phyloP scores from a whole-genome alignment of 2,797 vertebrate species.

The Hippocampus kuda region DNA sequence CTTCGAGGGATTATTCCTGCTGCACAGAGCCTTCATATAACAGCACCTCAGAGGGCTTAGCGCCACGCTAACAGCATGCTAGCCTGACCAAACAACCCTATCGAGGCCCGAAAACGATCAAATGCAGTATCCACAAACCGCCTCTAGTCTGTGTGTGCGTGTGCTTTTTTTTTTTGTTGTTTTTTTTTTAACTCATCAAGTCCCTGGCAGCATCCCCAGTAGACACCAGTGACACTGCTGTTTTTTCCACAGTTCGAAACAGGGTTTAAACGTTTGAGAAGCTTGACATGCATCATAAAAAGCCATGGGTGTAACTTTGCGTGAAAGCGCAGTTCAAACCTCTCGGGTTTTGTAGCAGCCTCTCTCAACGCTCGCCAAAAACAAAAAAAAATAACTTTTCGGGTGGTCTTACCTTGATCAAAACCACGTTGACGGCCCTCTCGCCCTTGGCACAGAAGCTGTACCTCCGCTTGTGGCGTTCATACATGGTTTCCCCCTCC shows the following conservation, averaged over 20 bases:
- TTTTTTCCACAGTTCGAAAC: neutral
- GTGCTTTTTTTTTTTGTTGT: too few species aligned
- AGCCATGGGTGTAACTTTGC: neutral
- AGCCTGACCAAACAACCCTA: neutral
- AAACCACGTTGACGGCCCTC: constrained; percentile 83
- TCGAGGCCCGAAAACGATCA: neutral
- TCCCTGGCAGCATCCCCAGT: neutral
- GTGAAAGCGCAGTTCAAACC: neutral
- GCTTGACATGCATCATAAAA: neutral
- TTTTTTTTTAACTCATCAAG: neutral
- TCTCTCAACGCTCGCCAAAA: neutral
- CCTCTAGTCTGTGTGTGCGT: neutral
- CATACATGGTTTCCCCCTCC: constrained; percentile 74
- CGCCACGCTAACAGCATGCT: neutral
- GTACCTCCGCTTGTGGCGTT: constrained; percentile 88
- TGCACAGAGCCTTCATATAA: neutral
- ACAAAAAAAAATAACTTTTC: neutral
- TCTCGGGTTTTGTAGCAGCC: neutral
- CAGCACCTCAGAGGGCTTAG: neutral
- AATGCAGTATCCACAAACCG: neutral
- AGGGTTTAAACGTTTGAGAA: neutral
- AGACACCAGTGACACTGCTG: neutral
- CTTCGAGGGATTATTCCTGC: neutral
- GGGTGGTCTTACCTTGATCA: constrained; percentile 80
- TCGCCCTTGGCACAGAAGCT: constrained; percentile 87